Base-by-base conservation (phyloP, 2,113 vertebrate genomes). In the Cnemophilus loriae region DNA sequence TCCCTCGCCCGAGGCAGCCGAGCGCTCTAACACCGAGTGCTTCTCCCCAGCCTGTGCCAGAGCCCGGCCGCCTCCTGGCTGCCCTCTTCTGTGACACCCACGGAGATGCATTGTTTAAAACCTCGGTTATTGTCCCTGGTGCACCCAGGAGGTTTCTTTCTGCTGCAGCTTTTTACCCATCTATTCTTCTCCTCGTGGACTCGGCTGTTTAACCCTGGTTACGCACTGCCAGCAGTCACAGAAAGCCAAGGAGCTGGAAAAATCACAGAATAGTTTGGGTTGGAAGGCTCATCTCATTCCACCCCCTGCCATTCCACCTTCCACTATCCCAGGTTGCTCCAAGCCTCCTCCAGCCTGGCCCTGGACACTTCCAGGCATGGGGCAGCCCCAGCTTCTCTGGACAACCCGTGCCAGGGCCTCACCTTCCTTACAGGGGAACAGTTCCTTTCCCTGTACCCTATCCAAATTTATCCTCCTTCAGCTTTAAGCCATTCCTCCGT, bases 191-290 rank as follows among this genome's bases (percentile, higher is more conserved):
- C 64, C 90, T 75, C 20, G 0, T 64, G 74, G 60, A 5, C 46
- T 52, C 37, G 16, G 53, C 73, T 28, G 6, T 42, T 84, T 20
- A 15, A 24, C 21, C 50, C 44, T 2, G 2, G 37, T 30, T 33
- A 12, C 1, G 7, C 0, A 0, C n/a, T 7, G 10, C 0, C 23
- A 30, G 74, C 69, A n/a, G 21, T 2, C 64, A 20, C 47, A 24
- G 79, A 15, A 57, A 65, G 55, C 2, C 42, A 11, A 65, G n/a
- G 74, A 81, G 56, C 6, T 53, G 79, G 53, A 53, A 37, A 55
- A 88, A 55, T 27, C 75, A 32, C 13, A 0, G 46, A 30, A 13
- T 5, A 5, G 5, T 75, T 60, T 26, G 46, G 46, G 7, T 26
- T 53, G 46, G 39, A 60, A 39, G 24, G 21, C 9, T 75, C 39